These are phyloP conservation scores for Stenoptilia bipunctidactyla DNA, from an alignment of 2,888 invertebrate genomes.

Conservation along the genomic window DNA sequence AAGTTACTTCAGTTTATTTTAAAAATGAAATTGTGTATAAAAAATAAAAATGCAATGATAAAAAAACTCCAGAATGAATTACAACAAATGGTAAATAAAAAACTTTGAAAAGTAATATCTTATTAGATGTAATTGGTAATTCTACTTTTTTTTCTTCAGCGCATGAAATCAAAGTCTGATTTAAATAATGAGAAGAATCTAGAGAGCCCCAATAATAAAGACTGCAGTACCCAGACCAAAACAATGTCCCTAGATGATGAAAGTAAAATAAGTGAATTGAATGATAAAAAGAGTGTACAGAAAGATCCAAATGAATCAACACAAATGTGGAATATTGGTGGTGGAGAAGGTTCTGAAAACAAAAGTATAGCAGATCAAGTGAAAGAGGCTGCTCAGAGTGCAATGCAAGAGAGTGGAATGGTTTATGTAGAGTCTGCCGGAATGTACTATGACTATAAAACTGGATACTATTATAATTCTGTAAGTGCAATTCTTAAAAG, in stretches of 20 bases:
- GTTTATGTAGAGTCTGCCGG: conserved; percentile 89
- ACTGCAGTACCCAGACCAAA: conserved; percentile 5
- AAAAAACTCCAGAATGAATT: conserved; percentile 70
- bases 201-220: conserved; percentile 2
- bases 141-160: not conserved
- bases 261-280: conserved; percentile 7
- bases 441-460: conserved; percentile 89
- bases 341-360: conserved; percentile 23
- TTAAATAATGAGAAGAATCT: not conserved
- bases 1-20: conserved; percentile 70
- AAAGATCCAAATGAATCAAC: too few species aligned
- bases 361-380: conserved; percentile 81
- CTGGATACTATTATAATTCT: conserved; percentile 92
- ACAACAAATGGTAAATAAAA: conserved; percentile 62
- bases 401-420: conserved; percentile 81
- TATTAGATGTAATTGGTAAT: too few species aligned
- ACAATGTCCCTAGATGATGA: conserved; percentile 2
- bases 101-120: too few species aligned
- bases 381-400: conserved; percentile 81
- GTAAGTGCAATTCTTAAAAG: conserved; percentile 58
- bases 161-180: not conserved
- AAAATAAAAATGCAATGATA: conserved; percentile 70
- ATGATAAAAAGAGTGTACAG: conserved; percentile 18
- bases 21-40: conserved; percentile 67
- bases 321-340: conserved; percentile 26